Base-by-base conservation (phyloP, 1,140 invertebrate species). In the Heliconius himera region DNA sequence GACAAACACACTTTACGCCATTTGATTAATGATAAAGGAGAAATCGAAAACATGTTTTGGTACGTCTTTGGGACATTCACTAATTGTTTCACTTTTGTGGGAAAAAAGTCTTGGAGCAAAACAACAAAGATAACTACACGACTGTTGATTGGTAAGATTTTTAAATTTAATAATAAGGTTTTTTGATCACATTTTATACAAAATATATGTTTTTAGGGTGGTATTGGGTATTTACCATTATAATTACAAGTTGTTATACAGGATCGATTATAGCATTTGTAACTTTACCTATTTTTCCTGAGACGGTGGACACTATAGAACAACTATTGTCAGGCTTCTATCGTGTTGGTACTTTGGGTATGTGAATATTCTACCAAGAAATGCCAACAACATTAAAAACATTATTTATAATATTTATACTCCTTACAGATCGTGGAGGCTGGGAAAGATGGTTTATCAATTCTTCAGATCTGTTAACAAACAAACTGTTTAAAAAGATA, bases 61-160 rank as follows among this genome's bases (percentile, higher is more conserved):
- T 97, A 97, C 88, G 96, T 97, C 22, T 97, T 97, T 83, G 97
- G 97, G 13, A 97, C 97, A 60, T 97, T 97, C 89, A 97, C 97
- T 2, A 97, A 97, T 85, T 96, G 96, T 81, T 97, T 97, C 81
- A 96, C 96, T 4, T 97, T 97, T 84, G 95, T 94, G 54, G 96
- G 96, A 6, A 95, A 95, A 82, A 95, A 96, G 77, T 96, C 96
- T 2, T 97, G 96, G 96, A 95, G 95, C 70, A 96, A 95, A 83
- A 95, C 96, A 1, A 95, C 95, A n/a, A 97, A 96, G 86, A 93
- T 95, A 66, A 96, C 97, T 0, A 97, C 96, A 3, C 95, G 96
- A 81, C 77, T 97, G 2, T 91, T 97, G 6, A 96, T 97, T 80
- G 97, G 97, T 96, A 88, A 76, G 82, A 36, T 72, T 38, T 56